Conservation (phyloP, 2,797 vertebrate species). For the Psittacula echo region DNA sequence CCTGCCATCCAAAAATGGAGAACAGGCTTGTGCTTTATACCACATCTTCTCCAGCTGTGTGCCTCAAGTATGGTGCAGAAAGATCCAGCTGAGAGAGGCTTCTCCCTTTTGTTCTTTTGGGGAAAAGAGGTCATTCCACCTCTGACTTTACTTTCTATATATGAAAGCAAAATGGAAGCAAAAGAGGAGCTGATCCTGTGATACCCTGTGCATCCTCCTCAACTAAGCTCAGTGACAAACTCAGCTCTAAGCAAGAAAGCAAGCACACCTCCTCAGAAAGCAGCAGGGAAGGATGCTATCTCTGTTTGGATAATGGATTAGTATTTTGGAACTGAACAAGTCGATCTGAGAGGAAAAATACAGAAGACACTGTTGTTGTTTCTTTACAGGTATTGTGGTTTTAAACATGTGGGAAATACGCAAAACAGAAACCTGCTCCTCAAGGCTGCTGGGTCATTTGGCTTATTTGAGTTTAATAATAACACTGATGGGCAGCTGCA, state of each 20-base stretch:
- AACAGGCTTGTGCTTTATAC: neutral
- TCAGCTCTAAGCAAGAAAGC: neutral
- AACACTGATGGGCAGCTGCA: neutral
- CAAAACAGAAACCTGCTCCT: neutral
- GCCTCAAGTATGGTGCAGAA: neutral
- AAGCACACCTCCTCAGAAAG: neutral
- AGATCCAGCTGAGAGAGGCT: neutral
- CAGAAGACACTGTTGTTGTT: neutral
- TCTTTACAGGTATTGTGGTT: neutral
- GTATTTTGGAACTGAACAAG: neutral
- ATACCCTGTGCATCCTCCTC: neutral
- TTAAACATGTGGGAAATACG: neutral
- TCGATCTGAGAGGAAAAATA: neutral
- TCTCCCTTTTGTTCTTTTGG: neutral
- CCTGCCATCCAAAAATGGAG: neutral
- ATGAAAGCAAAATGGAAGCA: neutral
- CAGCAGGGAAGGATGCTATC: neutral
- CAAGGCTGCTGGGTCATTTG: too few relatives aligned
- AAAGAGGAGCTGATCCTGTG: neutral
- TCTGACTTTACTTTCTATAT: neutral
- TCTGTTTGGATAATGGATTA: neutral
- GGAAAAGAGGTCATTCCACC: neutral
- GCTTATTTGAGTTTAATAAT: neutral
- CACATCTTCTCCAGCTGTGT: neutral
- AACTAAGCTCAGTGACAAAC: neutral